Evolutionary conservation across 2,797 vertebrate species (phyloP), one percentile per base, ranked within the genome.

Genomic region (Ataeniobius toweri): DNA sequence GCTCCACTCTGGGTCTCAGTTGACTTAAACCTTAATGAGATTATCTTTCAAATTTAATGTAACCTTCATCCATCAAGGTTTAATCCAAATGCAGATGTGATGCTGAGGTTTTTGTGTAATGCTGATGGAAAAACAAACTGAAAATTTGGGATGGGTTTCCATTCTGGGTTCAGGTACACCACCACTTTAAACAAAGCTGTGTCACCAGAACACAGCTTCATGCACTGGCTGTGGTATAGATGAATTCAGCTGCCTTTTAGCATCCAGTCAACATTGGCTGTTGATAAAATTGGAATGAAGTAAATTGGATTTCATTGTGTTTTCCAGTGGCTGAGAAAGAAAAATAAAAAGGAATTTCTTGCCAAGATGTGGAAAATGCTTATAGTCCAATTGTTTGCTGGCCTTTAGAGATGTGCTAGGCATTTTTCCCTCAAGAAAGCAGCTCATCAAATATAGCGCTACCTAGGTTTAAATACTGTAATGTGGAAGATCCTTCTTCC

Each of bases 21-120:
- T 79, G 70, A 83, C 78, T 79, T 65, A 7, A 80, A 74, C 75
- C 72, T 77, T 84, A 89, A 89, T 89, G 86, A 85, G 84, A 89
- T 88, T 89, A 85, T 86, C 67, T 85, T 71, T 85, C 82, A 83
- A 50, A 76, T 58, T 78, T 74, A 71, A 76, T 82, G 76, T 71
- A 70, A 28, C 58, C 76, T 56, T 84, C 68, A 74, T 41, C 36
- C 76, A 24, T 36, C 53, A 58, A 84, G 81, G 84, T 83, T 65
- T 77, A 83, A 77, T 24, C 53, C 74, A 76, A 53, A 67, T 26
- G 26, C 56, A 36, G 8, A 63, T 22, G 56, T 6, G 16, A 24
- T 14, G 2, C 48, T 6, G 46, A 20, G 3, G 46, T 28, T 20
- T 63, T 50, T 31, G 24, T 20, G 18, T 22, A 20, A 10, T 6